Conservation (phyloP, 2,113 vertebrate genomes). For the Osmerus eperlanus region DNA sequence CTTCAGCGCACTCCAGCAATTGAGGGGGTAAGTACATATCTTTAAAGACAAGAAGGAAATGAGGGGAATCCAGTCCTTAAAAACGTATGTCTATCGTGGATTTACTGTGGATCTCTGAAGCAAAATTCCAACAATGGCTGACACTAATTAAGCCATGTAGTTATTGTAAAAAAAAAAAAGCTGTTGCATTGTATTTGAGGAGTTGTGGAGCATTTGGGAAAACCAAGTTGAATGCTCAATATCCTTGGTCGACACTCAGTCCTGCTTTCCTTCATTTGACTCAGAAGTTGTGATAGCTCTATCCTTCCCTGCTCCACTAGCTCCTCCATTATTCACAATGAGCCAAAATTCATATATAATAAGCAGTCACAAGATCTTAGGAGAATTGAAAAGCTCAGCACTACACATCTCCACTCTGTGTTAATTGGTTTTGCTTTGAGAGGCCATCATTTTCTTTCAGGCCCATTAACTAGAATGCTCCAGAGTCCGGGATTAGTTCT, state of each 20-base stretch:
- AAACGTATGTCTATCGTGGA: no score
- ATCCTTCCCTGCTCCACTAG: slow-evolving; percentile 55
- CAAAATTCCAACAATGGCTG: no score
- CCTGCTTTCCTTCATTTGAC: slow-evolving; percentile 47
- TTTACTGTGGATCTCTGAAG: no score
- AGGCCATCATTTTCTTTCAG: slow-evolving; percentile 75
- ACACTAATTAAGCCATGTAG: no score
- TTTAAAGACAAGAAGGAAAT: no score
- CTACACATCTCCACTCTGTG: slow-evolving; percentile 62
- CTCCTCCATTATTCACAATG: slow-evolving; percentile 66
- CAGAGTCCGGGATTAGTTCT: slow-evolving; percentile 68
- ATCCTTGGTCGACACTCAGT: slow-evolving; percentile 44
- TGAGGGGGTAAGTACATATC: no score
- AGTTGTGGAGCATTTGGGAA: no score
- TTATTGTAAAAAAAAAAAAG: no score
- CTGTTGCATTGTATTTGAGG: no score
- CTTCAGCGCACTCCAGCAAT: no score
- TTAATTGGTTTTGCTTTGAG: slow-evolving; percentile 77
- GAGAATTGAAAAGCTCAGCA: slow-evolving; percentile 71
- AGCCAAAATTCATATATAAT: slow-evolving; percentile 65
- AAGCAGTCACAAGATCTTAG: slow-evolving; percentile 59
- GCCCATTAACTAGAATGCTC: slow-evolving; percentile 74
- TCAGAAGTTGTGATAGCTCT: slow-evolving; percentile 53
- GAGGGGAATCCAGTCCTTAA: no score
- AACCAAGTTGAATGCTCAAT: not conserved